Evolutionary conservation across 1,140 invertebrate species (phyloP).

Genomic region (Tribolium madens): DNA sequence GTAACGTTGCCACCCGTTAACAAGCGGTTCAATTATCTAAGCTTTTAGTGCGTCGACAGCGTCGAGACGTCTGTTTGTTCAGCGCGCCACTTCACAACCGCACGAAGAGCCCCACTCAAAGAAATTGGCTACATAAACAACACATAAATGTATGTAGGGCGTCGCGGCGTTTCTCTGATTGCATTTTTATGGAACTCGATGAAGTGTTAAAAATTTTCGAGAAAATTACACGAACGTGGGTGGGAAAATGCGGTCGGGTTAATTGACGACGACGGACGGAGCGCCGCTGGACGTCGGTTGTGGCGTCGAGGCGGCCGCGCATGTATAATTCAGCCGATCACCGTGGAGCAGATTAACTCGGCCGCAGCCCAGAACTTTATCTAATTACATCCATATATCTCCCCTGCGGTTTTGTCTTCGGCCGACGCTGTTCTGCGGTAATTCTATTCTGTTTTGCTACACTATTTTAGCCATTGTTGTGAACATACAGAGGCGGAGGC

Average conservation of each 20-base stretch:
- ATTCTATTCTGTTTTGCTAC: constrained; percentile 50
- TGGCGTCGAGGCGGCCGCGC: constrained; percentile 49
- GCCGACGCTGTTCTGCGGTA: constrained; percentile 48
- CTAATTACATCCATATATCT: constrained; percentile 61
- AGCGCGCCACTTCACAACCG: constrained; percentile 41
- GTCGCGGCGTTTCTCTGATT: constrained; percentile 29
- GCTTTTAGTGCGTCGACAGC: constrained; percentile 47
- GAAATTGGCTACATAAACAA: constrained; percentile 46
- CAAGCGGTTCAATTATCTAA: constrained; percentile 47
- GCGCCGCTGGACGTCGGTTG: constrained; percentile 50
- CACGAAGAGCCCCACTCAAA: constrained; percentile 37
- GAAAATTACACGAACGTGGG: background rate
- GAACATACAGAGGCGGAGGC: background rate
- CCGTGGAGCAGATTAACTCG: constrained; percentile 59
- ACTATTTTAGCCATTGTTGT: constrained; percentile 45
- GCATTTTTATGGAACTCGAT: constrained; percentile 9
- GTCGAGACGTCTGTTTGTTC: constrained; percentile 44
- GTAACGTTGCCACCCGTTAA: constrained; percentile 43
- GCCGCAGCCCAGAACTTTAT: constrained; percentile 61
- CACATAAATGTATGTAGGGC: constrained; percentile 36
- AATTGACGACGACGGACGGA: constrained; percentile 46
- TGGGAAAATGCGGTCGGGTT: constrained; percentile 40
- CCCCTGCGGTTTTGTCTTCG: constrained; percentile 59
- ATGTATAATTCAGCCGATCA: constrained; percentile 54
- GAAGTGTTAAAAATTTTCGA: background rate